phyloP scores from a whole-genome alignment of 2,797 vertebrate species.

The Eidolon dupreanum region DNA sequence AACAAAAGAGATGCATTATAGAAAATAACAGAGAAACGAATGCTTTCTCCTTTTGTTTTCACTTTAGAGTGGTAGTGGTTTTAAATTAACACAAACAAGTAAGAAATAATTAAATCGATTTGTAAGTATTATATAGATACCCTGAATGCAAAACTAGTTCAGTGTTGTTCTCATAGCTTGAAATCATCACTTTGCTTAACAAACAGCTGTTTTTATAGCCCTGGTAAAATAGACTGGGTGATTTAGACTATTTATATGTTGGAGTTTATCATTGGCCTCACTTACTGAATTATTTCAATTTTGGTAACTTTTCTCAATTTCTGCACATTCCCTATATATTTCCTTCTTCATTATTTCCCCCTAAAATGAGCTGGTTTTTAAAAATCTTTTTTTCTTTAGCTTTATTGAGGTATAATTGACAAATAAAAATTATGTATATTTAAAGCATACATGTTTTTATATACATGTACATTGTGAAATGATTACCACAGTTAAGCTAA shows the following conservation, averaged over 20 bases:
- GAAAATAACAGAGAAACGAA: slow-evolving; percentile 23
- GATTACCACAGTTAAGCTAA: not conserved
- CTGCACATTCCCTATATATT: not conserved
- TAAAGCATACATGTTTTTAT: not conserved
- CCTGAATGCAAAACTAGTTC: not conserved
- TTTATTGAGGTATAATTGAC: not conserved
- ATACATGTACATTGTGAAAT: not conserved
- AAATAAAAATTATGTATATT: not conserved
- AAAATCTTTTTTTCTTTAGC: not conserved
- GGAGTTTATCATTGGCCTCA: slow-evolving; percentile 46
- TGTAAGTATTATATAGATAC: slow-evolving; percentile 11
- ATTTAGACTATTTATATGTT: slow-evolving; percentile 39
- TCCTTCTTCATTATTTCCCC: not conserved
- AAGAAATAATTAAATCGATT: slow-evolving; percentile 32
- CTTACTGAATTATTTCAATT: slow-evolving; percentile 44
- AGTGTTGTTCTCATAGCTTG: slow-evolving; percentile 32
- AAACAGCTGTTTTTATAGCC: slow-evolving; percentile 33
- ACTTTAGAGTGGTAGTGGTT: slow-evolving; percentile 33
- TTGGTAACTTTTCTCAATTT: slow-evolving; percentile 45
- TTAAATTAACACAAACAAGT: slow-evolving; percentile 51
- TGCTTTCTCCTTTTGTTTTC: slow-evolving; percentile 45
- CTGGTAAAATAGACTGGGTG: slow-evolving; percentile 1
- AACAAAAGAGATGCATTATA: slow-evolving; percentile 21
- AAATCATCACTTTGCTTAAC: slow-evolving; percentile 36
- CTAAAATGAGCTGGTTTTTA: not conserved